A percentile compares a stretch with the other conserved stretches of the same genome.
These are phyloP conservation scores for Gerris buenoi DNA, from an alignment of 1,140 invertebrate species.

Conservation along the genomic window DNA sequence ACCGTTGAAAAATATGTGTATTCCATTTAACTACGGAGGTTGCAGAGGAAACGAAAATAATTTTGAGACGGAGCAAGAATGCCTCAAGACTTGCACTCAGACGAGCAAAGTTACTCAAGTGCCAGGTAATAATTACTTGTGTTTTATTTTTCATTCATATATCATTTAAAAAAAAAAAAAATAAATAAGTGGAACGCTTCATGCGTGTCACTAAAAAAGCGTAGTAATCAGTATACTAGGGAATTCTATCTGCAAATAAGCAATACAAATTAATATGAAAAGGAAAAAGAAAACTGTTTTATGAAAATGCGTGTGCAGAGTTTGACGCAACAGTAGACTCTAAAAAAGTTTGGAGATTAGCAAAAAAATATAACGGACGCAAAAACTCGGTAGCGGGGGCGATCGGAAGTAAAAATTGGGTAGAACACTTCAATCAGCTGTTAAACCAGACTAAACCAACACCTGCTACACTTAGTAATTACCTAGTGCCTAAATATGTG, in stretches of 20 bases:
- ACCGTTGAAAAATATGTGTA: constrained; percentile 22
- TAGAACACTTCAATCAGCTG: no score
- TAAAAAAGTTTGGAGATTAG: no score
- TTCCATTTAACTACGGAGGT: constrained; percentile 56
- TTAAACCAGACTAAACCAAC: no score
- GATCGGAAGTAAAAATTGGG: no score
- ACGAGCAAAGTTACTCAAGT: neutral
- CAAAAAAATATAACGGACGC: no score
- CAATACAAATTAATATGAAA: no score
- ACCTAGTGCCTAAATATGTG: no score
- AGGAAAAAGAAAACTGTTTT: no score
- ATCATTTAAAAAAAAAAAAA: neutral
- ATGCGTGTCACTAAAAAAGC: neutral
- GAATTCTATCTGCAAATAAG: neutral
- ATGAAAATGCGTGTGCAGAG: no score
- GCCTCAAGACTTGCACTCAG: constrained; percentile 19
- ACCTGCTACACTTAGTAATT: no score
- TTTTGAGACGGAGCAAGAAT: constrained; percentile 42
- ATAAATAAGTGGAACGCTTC: neutral
- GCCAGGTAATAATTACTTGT: neutral
- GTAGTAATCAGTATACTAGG: neutral
- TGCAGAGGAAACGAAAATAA: constrained; percentile 62
- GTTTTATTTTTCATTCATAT: neutral
- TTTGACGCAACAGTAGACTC: no score
- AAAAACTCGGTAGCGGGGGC: no score